phyloP scores from a whole-genome alignment of 2,888 invertebrate species.

The Drosophila austrosaltans region DNA sequence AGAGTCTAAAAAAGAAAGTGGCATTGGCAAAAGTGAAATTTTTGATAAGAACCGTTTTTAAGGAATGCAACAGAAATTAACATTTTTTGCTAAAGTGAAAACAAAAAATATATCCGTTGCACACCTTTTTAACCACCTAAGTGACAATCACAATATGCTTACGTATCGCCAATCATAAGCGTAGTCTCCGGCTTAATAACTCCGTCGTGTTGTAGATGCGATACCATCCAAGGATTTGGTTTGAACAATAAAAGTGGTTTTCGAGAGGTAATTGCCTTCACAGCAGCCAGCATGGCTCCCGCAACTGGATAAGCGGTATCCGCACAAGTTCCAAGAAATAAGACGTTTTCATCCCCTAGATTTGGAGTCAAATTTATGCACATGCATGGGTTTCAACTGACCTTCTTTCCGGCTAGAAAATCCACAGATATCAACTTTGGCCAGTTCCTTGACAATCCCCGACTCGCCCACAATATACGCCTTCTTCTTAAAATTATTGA shows the following conservation, averaged over 20 bases:
- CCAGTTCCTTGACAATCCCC: constrained; percentile 45
- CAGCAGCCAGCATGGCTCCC: constrained; percentile 55
- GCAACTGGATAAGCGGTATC: constrained; percentile 54
- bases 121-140: no score
- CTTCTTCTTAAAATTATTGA: constrained; percentile 54
- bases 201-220: constrained; percentile 10
- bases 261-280: constrained; percentile 43
- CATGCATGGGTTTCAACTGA: constrained; percentile 15
- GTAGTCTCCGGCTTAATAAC: constrained; percentile 54
- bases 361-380: constrained; percentile 31
- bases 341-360: constrained; percentile 27
- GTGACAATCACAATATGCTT: constrained; percentile 21
- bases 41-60: background rate
- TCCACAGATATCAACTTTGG: constrained; percentile 30
- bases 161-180: constrained; percentile 68
- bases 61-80: no score
- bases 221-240: constrained; percentile 61
- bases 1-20: constrained; percentile 35
- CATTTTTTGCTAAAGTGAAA: no score
- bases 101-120: no score
- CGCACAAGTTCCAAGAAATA: constrained; percentile 57
- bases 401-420: constrained; percentile 12
- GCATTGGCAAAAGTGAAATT: background rate
- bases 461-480: constrained; percentile 54
- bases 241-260: constrained; percentile 63